Base-by-base conservation (phyloP, 1,140 invertebrate genomes). In the Pemphigus obesinymphae region DNA sequence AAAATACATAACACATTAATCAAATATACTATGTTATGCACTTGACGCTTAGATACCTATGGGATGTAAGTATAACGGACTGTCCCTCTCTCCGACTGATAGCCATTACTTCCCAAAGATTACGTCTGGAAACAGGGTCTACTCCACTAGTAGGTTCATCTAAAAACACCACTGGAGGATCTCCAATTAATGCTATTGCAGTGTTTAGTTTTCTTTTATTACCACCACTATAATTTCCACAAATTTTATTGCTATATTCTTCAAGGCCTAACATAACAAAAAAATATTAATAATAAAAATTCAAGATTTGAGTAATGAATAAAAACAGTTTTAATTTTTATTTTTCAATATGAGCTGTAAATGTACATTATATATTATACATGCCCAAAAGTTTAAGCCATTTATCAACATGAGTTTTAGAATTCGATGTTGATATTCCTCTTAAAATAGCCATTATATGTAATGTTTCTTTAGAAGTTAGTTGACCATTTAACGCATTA, bases 131-230 rank as follows among this genome's bases (percentile, higher is more conserved):
- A 17, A 92, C 91, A 0, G 93, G 93, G 86, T 96, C 94, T 17
- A 95, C 93, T 1, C 93, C 92, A 82, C 92, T 92, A 1, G 93
- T 93, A 0, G 93, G 93, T 87, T 95, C 94, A 87, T 95, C 96
- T 83, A 98, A 88, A 85, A 96, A 96, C 37, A 98, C 90, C 20
- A 98, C 89, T 13, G 93, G 90, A 6, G 96, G 94, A 88, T 96
- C 92, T n/a, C 95, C 96, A 53, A 98, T 90, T 83, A 98, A 92
- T 11, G 97, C 94, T 66, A 99, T 91, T 0, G 96, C 96, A 55
- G 96, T 96, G 84, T 95, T 97, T 34, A 99, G 87, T 87, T 99
- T 98, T 58, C 97, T 90, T 86, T 97, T 98, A 84, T 98, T 99
- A 0, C 97, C 97, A 15, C 96, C 96, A 86, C 95, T 97, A 53